phyloP scores from a whole-genome alignment of 2,797 vertebrate genomes.

The Antennarius maculatus region DNA sequence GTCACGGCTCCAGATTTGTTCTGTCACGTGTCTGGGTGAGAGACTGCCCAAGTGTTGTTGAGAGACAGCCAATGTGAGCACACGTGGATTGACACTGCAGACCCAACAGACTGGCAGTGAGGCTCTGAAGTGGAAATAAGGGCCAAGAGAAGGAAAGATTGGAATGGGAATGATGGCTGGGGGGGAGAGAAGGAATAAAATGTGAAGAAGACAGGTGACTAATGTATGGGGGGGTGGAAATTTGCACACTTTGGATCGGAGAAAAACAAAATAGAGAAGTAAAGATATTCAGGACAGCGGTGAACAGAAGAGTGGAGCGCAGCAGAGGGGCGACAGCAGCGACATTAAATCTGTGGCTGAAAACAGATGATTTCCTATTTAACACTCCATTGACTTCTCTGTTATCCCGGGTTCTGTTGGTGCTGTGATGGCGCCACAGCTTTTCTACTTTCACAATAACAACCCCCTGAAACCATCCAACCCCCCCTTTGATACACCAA shows the following conservation, averaged over 20 bases:
- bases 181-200: conserved; percentile 2
- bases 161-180: conserved; percentile 1
- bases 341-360: conserved; percentile 85
- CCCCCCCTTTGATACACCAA: conserved; percentile 13
- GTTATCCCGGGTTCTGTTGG: conserved; percentile 78
- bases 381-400: conserved; percentile 88
- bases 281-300: conserved; percentile 25
- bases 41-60: conserved; percentile 51
- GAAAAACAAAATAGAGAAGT: conserved; percentile 45
- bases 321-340: conserved; percentile 77
- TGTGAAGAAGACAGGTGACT: background rate
- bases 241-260: conserved; percentile 20
- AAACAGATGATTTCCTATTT: conserved; percentile 92
- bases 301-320: conserved; percentile 41
- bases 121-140: conserved; percentile 59
- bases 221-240: background rate
- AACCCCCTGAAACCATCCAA: conserved; percentile 47
- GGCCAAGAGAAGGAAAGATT: conserved; percentile 35
- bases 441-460: conserved; percentile 75
- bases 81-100: conserved; percentile 71
- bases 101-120: conserved; percentile 79
- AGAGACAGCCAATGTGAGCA: conserved; percentile 14
- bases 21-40: conserved; percentile 70
- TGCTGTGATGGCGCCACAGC: conserved; percentile 66
- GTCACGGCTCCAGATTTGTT: conserved; percentile 12